Evolutionary conservation across 2,797 vertebrate genomes (phyloP), one percentile per base, ranked within the genome.

Genomic region (Apogon hyalosoma): DNA sequence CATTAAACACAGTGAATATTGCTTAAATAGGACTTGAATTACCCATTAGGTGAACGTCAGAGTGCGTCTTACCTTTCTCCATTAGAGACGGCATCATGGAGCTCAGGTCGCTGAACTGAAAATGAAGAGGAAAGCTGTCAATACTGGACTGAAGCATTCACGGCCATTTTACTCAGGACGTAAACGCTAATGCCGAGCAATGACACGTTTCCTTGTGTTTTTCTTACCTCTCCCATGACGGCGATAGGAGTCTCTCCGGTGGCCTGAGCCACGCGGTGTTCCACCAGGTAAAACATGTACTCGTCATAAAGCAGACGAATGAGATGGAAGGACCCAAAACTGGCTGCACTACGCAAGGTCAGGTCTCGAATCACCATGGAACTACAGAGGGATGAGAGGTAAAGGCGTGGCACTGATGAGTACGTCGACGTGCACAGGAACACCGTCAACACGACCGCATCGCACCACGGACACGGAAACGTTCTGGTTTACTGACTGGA

Each of bases 251-350:
- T 99, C 90, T 99, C 97, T 38, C 98, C 97, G 0, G 97, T 97
- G 0, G 97, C 97, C 88, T 95, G 94, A 28, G 98, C 98, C 7
- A 99, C 97, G 0, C 97, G 96, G 38, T 98, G 97, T 74, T 99
- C 98, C 57, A 99, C 97, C 94, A 99, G 93, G 89, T 99, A 99
- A 82, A 99, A 99, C 98, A 99, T 99, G 93, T 99, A 99, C 71
- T 99, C 98, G 0, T 99, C 98, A 0, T 99, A 99, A 3, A 99
- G 96, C 56, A 99, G 94, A 24, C 98, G 96, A 80, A 99, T 99
- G 41, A 99, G 93, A 89, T 99, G 98, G 90, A 99, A 99, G 65
- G 98, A 99, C 51, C 98, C 97, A 0, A 99, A 99, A 73, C 97
- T 99, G 75, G 97, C 97, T 0, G 97, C 98, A 0, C 97, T 98